Percentiles rank a stretch among this genome's conserved stretches.
phyloP scores from a whole-genome alignment of 2,113 vertebrate species.

The Pseudorasbora parva region DNA sequence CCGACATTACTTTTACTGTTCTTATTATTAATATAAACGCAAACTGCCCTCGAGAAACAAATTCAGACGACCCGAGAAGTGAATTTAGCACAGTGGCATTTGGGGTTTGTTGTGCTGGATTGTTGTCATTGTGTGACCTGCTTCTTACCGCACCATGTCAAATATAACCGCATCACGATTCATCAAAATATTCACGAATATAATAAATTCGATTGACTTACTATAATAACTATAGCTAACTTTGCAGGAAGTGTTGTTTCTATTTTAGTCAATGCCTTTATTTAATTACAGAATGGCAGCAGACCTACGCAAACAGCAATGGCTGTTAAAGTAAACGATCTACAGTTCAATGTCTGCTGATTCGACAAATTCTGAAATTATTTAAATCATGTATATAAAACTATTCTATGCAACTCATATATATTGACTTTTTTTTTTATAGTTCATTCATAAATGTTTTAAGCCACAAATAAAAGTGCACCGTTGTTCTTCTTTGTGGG shows the following conservation, averaged over 20 bases:
- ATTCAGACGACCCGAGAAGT: not conserved
- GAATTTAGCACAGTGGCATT: not conserved
- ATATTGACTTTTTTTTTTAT: not conserved
- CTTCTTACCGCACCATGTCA: conserved; percentile 28
- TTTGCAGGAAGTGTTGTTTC: not conserved
- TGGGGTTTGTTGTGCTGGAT: conserved; percentile 26
- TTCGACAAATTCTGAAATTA: not conserved
- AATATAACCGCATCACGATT: conserved; percentile 23
- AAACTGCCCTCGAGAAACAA: not conserved
- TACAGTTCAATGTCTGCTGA: not conserved
- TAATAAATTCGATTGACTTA: not conserved
- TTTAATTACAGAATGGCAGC: not conserved
- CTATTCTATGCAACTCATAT: not conserved
- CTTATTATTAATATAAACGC: not conserved
- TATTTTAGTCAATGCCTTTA: not conserved
- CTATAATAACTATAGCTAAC: not conserved
- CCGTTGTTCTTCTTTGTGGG: not conserved
- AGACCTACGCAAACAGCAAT: not conserved
- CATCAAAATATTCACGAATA: not conserved
- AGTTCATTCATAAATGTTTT: not conserved
- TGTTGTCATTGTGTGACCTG: conserved; percentile 52
- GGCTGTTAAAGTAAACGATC: not conserved
- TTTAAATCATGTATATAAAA: not conserved
- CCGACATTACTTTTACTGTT: conserved; percentile 60
- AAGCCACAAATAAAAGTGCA: not conserved